phyloP scores from a whole-genome alignment of 2,797 vertebrate genomes.

The Gadopsis marmoratus region DNA sequence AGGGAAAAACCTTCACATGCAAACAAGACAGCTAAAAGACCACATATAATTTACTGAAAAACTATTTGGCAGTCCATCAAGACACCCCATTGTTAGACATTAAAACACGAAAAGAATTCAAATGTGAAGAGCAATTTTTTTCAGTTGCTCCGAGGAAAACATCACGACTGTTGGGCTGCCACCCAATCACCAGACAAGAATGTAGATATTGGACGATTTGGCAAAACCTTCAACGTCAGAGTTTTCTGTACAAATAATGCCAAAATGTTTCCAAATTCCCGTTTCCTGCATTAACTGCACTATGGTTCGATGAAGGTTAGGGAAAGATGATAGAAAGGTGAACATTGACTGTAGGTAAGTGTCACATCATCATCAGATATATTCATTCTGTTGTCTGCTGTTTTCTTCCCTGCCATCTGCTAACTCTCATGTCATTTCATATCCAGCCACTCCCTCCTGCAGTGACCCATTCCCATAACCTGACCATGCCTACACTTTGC shows the following conservation, averaged over 20 bases:
- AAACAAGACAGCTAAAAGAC: conserved; percentile 36
- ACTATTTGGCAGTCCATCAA: conserved; percentile 51
- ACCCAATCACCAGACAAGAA: not conserved
- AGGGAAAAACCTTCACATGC: conserved; percentile 24
- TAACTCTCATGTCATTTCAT: no score
- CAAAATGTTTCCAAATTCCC: not conserved
- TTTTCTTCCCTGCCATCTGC: no score
- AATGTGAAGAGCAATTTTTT: not conserved
- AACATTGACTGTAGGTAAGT: not conserved
- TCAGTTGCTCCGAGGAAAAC: not conserved
- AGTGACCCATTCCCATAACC: no score
- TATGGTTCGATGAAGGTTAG: not conserved
- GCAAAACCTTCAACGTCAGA: not conserved
- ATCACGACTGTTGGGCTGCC: not conserved
- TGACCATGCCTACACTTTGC: no score
- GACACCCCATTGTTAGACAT: conserved; percentile 1
- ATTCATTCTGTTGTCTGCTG: no score
- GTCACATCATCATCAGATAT: no score
- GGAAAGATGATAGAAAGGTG: not conserved
- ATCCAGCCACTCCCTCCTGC: no score
- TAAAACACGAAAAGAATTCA: not conserved
- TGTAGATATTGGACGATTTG: not conserved
- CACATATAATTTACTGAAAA: conserved; percentile 39
- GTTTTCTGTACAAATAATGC: not conserved
- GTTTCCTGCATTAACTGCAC: not conserved